Percentiles rank a stretch among this genome's conserved stretches.
phyloP scores from a whole-genome alignment of 2,797 vertebrate species.

The Sebastes kiyomatsui region DNA sequence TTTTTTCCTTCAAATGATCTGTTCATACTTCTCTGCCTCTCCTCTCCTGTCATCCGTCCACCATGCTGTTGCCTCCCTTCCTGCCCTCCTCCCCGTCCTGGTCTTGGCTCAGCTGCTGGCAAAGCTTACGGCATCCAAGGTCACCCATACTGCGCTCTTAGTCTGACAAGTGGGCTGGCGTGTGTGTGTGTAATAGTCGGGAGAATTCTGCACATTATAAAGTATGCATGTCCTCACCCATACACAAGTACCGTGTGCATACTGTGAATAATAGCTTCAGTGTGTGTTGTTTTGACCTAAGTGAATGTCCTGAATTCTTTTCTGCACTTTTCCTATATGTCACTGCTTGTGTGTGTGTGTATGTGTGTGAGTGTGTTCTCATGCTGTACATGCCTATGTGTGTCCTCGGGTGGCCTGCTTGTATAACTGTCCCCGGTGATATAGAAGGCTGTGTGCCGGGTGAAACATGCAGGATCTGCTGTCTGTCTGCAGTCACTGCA shows the following conservation, averaged over 20 bases:
- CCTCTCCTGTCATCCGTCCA: background rate
- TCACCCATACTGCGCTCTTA: constrained; percentile 25
- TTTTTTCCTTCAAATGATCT: background rate
- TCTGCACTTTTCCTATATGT: background rate
- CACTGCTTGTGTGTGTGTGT: background rate
- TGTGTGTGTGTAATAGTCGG: background rate
- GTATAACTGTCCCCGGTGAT: constrained; percentile 20
- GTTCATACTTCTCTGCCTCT: background rate
- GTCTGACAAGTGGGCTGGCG: constrained; percentile 8
- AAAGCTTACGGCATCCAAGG: constrained; percentile 40
- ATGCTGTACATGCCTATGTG: background rate
- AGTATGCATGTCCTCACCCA: background rate
- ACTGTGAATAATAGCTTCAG: background rate
- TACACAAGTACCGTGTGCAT: background rate
- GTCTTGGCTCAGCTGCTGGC: constrained; percentile 32
- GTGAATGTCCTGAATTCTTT: background rate
- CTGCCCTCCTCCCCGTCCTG: background rate
- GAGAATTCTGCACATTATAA: background rate
- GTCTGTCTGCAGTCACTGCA: background rate
- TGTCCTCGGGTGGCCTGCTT: constrained; percentile 46
- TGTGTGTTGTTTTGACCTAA: background rate
- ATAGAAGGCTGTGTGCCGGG: constrained; percentile 1
- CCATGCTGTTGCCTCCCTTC: background rate
- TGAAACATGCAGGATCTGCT: constrained; percentile 3
- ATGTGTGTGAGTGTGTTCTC: background rate